A percentile compares a stretch with the other conserved stretches of the same genome.
Evolutionary conservation across 2,113 vertebrate genomes (phyloP).

Genomic region (Apaloderma vittatum): DNA sequence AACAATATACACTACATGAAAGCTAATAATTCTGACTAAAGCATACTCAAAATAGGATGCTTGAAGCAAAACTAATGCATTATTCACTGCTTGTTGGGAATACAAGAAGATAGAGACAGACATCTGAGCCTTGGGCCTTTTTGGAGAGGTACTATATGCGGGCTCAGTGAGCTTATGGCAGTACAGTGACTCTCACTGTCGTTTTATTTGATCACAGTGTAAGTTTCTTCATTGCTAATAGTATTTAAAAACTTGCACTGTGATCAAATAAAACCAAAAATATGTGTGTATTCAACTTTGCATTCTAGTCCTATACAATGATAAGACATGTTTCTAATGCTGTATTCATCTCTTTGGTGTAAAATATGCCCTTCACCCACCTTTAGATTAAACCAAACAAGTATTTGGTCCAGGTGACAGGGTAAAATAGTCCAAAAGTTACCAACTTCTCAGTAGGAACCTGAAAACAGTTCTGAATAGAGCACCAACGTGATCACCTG

Average conservation of each 20-base stretch:
- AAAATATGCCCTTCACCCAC: not conserved
- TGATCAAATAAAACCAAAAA: not conserved
- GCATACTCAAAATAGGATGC: slow-evolving; percentile 54
- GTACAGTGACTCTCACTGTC: not conserved
- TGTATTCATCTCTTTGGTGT: not conserved
- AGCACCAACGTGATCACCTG: not conserved
- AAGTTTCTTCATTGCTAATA: not conserved
- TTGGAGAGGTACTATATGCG: not conserved
- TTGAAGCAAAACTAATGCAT: slow-evolving; percentile 69
- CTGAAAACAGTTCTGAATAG: not conserved
- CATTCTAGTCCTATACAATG: not conserved
- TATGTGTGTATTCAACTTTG: not conserved
- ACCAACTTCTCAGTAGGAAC: not conserved
- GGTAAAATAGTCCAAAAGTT: not conserved
- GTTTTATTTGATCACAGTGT: too few relatives aligned
- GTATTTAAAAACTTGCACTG: slow-evolving; percentile 3
- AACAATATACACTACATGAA: slow-evolving; percentile 22
- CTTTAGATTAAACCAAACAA: slow-evolving; percentile 27
- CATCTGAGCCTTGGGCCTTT: slow-evolving; percentile 56
- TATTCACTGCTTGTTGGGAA: slow-evolving; percentile 62
- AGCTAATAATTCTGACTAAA: slow-evolving; percentile 51
- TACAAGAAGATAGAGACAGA: slow-evolving; percentile 50
- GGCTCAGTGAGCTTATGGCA: not conserved
- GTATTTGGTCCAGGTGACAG: not conserved
- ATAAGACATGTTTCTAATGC: not conserved